Evolutionary conservation across 2,113 vertebrate genomes (phyloP), one percentile per base, ranked within the genome.

Genomic region (Passer montanus): DNA sequence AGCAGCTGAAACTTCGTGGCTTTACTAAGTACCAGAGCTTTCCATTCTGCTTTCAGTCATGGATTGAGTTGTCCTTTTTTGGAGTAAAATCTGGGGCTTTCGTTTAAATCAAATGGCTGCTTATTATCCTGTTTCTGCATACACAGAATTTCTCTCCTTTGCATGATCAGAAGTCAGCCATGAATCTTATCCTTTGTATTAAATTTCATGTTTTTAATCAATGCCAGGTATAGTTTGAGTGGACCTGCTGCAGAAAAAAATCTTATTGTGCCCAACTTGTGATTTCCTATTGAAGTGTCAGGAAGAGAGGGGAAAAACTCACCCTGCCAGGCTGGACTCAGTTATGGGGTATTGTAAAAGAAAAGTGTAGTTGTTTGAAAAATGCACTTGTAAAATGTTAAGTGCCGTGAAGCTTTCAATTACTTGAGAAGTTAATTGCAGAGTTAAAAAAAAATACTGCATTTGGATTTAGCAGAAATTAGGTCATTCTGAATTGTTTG

Each of bases 391-490:
- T 87, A 91, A 63, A 46, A 77, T 46, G 63, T 69, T 72, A 52
- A 66, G 24, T 82, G 56, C 78, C 0, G 0, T 59, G 66, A 85
- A 93, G 46, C 35, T 81, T 89, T 72, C 30, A 72, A 11, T 72
- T 94, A 44, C 41, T 79, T 66, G 22, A 67, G 33, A 49, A 82
- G 58, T 64, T 95, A 68, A 62, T 53, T 84, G 69, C 5, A 14
- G 18, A 2, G 10, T 47, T 87, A 10, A 22, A 87, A 80, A 92
- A 56, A 91, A 52, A 59, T 20, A 4, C 31, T 1, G 0, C 52
- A 24, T 86, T 92, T 90, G 79, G 26, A 66, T 92, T 92, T 93
- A 86, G 94, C 77, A 84, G 81, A 84, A 89, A 87, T 67, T 18
- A 55, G 33, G 33, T 82, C 70, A 72, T 96, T n/a, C 33, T 63